A percentile compares a stretch with the other conserved stretches of the same genome.
These are phyloP conservation scores for Danio aesculapii DNA, from an alignment of 2,797 vertebrate genomes.

Conservation along the genomic window DNA sequence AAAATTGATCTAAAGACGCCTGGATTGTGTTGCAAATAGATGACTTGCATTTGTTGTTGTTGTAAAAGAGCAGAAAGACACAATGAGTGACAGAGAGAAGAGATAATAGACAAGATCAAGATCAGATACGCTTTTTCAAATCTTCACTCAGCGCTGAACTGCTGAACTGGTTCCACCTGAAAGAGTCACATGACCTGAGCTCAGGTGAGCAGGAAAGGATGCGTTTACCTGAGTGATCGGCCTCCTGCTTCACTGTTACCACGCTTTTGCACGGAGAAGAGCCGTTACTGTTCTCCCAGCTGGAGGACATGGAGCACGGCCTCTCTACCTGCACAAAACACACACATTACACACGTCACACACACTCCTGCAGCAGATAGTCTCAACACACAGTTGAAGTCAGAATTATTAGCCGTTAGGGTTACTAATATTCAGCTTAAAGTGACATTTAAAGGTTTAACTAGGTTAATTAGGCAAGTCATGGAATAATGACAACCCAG, in stretches of 20 bases:
- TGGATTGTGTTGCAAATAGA: background rate
- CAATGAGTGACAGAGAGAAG: background rate
- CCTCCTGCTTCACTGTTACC: slow-evolving; percentile 53
- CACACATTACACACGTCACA: background rate
- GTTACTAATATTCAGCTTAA: no score
- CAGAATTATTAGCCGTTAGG: no score
- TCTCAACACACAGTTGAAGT: background rate
- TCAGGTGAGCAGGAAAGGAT: background rate
- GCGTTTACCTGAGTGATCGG: slow-evolving; percentile 45
- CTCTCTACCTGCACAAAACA: slow-evolving; percentile 36
- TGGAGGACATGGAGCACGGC: slow-evolving; percentile 37
- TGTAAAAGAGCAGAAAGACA: background rate
- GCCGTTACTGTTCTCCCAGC: slow-evolving; percentile 54
- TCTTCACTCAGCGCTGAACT: background rate
- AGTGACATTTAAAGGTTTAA: no score
- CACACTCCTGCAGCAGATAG: background rate
- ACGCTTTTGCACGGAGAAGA: slow-evolving; percentile 17
- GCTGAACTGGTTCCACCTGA: slow-evolving; percentile 32
- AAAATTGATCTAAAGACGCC: background rate
- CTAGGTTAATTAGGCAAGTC: no score
- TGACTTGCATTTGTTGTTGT: background rate
- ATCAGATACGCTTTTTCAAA: background rate
- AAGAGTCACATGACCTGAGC: background rate
- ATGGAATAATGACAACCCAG: no score
- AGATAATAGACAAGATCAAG: background rate